phyloP scores from a whole-genome alignment of 2,888 invertebrate genomes.

The Chydorus sphaericus region DNA sequence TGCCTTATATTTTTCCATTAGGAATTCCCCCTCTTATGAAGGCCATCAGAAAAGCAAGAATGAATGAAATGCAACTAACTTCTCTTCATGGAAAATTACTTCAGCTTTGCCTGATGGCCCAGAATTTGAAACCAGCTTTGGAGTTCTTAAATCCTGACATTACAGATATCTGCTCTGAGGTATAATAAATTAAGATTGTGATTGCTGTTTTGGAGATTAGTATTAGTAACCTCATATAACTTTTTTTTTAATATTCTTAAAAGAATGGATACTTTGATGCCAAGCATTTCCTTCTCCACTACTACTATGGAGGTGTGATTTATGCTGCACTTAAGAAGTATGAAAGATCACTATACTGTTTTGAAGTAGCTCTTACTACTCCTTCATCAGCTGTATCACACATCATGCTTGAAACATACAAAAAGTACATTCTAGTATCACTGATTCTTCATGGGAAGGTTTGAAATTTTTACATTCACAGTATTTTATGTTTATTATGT shows the following conservation, averaged over 20 bases:
- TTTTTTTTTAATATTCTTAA: constrained; percentile 26
- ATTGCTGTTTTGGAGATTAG: not conserved
- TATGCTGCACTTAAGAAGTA: constrained; percentile 86
- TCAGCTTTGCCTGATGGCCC: constrained; percentile 76
- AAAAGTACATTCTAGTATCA: constrained; percentile 86
- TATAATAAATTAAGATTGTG: constrained; percentile 25
- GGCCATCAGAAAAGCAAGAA: constrained; percentile 75
- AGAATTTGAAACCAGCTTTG: constrained; percentile 80
- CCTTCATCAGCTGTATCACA: constrained; percentile 87
- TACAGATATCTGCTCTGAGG: constrained; percentile 77
- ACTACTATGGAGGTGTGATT: constrained; percentile 96
- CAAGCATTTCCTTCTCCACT: constrained; percentile 81
- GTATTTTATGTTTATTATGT: constrained; percentile 5
- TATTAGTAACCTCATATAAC: not conserved
- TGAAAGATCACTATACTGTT: constrained; percentile 83
- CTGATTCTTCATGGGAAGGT: constrained; percentile 85
- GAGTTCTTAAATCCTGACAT: constrained; percentile 79
- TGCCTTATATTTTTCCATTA: no score
- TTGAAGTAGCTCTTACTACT: constrained; percentile 90
- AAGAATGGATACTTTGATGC: constrained; percentile 66
- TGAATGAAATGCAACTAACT: constrained; percentile 76
- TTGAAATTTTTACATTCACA: not conserved
- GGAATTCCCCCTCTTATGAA: constrained; percentile 63
- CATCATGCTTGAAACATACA: constrained; percentile 94
- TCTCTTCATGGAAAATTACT: constrained; percentile 88